phyloP scores from a whole-genome alignment of 2,113 vertebrate species.

The Jaculus jaculus region DNA sequence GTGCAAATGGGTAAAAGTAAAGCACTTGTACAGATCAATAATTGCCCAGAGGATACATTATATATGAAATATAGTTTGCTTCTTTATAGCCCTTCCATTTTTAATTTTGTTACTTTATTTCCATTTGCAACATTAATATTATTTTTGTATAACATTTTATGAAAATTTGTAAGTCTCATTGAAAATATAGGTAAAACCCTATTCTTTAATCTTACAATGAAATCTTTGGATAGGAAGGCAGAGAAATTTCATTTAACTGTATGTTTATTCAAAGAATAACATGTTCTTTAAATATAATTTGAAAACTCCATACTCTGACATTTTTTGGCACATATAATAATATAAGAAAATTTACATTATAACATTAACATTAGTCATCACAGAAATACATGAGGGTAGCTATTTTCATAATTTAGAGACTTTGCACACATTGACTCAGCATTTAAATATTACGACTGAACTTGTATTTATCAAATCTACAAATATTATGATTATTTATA shows the following conservation, averaged over 20 bases:
- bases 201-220: slow-evolving; percentile 19
- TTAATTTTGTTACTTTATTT: slow-evolving; percentile 14
- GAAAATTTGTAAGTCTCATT: not conserved
- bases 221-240: not conserved
- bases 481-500: not conserved
- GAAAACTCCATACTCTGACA: not conserved
- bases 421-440: not conserved
- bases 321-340: not conserved
- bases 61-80: not conserved
- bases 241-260: not conserved
- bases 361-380: not conserved
- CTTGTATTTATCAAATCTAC: not conserved
- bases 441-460: not conserved
- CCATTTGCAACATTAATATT: not conserved
- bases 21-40: not conserved
- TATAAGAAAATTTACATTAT: slow-evolving; percentile 25
- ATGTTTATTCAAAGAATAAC: not conserved
- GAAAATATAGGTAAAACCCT: not conserved
- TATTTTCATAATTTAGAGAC: not conserved
- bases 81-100: not conserved
- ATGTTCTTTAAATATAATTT: slow-evolving; percentile 28
- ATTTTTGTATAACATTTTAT: not conserved
- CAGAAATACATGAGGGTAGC: not conserved
- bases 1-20: not conserved
- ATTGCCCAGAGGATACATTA: not conserved